Evolutionary conservation across 2,888 invertebrate genomes (phyloP), one percentile per base, ranked within the genome.

Genomic region (Zaprionus obscuricornis): DNA sequence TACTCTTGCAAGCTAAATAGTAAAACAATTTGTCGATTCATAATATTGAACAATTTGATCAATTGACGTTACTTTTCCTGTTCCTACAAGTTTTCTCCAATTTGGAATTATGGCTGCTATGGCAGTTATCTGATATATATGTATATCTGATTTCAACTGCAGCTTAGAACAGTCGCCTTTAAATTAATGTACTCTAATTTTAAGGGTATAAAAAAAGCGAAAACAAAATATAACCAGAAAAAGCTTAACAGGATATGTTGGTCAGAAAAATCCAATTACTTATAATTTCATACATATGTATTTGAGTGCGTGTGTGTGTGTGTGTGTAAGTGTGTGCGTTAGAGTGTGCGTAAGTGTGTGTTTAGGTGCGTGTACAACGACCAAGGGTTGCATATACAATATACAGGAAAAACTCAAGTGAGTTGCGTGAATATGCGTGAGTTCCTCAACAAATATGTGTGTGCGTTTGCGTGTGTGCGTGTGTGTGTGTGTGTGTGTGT

Each of bases 201-300:
- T 22, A 7, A 22, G 22, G 4, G 7, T 5, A 22, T 5, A 7
- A 5, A 7, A 22, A 22, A 22, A 7, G 4, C 22, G 4, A 22
- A 22, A 4, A 22, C 22, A 22, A 7, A 4, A 22, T 22, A 22
- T 4, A 7, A 7, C 7, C 22, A 22, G 22, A 22, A 2, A 11
- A 36, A 42, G 2, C 3, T 16, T 27, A 52, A 52, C 47, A 20
- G 56, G 56, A 62, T 33, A 45, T 39, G 42, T 51, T 66, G 66
- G 62, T 66, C 69, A 69, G 66, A 66, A 66, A 69, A 69, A 69
- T 64, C 59, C 66, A 69, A 66, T 59, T 59, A 59, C 59, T 69
- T 69, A 69, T 69, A 64, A 69, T 66, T 69, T 64, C 52, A 34
- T 46, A 55, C 31, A 50, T 60, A 11, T 34, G 34, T 22, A 29